A percentile compares a stretch with the other conserved stretches of the same genome.
phyloP scores from a whole-genome alignment of 2,888 invertebrate species.

The Ferrisia virgata region DNA sequence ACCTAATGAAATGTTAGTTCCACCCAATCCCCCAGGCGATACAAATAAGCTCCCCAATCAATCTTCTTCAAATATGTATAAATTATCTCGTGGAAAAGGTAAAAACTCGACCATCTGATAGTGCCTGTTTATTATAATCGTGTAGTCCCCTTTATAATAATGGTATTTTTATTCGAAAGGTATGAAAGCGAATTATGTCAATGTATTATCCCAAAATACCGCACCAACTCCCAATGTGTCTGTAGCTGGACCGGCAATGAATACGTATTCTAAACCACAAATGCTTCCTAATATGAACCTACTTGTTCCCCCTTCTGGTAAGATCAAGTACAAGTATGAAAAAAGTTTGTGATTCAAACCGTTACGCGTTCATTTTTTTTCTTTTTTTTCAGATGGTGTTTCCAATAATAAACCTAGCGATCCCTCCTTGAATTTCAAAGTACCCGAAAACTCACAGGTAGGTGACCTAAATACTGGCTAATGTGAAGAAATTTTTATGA shows the following conservation, averaged over 20 bases:
- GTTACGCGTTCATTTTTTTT: neutral
- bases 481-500: too few relatives aligned
- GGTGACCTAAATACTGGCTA: neutral
- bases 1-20: neutral
- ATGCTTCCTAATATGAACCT: constrained; percentile 7
- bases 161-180: neutral
- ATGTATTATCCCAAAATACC: constrained; percentile 28
- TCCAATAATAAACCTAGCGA: neutral
- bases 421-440: neutral
- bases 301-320: neutral
- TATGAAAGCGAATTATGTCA: constrained; percentile 34
- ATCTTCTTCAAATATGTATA: constrained; percentile 64
- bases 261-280: neutral
- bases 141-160: neutral
- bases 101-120: constrained; percentile 51
- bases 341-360: too few relatives aligned
- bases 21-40: neutral
- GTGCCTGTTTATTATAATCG: neutral
- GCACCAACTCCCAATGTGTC: neutral
- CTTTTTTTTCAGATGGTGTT: neutral
- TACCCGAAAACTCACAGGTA: neutral
- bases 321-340: neutral
- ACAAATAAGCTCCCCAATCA: constrained; percentile 19
- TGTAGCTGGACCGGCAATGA: neutral
- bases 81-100: constrained; percentile 74